Conservation (phyloP, 30 jellyfish, hydroid and myxozoan species). For the Phacellophora camtschatica region DNA sequence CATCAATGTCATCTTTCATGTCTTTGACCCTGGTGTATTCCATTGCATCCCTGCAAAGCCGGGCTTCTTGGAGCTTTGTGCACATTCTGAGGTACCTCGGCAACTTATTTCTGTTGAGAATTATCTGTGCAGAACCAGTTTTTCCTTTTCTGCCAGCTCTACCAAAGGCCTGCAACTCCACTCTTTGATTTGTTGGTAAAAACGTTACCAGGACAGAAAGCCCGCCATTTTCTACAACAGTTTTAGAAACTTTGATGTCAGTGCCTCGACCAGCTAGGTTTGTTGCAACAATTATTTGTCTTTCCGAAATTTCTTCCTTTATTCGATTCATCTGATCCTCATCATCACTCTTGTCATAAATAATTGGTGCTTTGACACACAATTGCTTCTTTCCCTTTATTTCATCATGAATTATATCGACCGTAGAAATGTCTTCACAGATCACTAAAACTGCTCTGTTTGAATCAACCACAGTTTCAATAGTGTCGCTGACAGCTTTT, state of each 20-base stretch:
- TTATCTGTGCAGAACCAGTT: no score
- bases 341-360: background rate
- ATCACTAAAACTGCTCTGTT: constrained; percentile 3
- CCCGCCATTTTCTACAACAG: constrained; percentile 10
- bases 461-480: background rate
- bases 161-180: constrained; percentile 46
- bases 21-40: no score
- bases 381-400: background rate
- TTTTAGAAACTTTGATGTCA: background rate
- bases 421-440: background rate
- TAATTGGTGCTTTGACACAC: background rate
- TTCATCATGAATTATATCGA: background rate
- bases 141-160: constrained; percentile 36
- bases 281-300: constrained; percentile 23
- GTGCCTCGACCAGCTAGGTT: constrained; percentile 71
- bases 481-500: no score
- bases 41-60: no score
- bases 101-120: no score
- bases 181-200: constrained; percentile 18
- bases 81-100: no score
- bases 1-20: no score
- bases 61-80: no score
- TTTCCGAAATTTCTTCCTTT: background rate
- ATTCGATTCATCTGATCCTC: background rate
- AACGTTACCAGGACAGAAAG: constrained; percentile 22